Evolutionary conservation across 1,140 invertebrate genomes (phyloP), one percentile per base, ranked within the genome.

Genomic region (Diachasmimorpha longicaudata): DNA sequence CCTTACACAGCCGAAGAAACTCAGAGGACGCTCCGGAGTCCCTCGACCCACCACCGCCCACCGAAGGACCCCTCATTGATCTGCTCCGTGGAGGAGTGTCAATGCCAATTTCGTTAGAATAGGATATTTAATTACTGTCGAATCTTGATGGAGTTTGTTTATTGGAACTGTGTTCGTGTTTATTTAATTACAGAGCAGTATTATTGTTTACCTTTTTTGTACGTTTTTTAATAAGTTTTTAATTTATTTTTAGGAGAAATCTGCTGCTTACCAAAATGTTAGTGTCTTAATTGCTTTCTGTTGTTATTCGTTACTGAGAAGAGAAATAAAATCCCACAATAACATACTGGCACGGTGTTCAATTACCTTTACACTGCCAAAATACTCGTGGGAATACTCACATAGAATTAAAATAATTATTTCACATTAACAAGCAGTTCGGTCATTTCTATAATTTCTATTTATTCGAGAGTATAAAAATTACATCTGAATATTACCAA

Each of bases 1-100:
- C 42, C 80, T 86, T 14, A 75, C 78, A 42, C 86, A 86, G 78
- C 81, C 82, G 31, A 88, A 87, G 79, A 87, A 86, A 76, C 55
- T 83, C 66, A 79, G 86, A 71, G 81, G 80, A 25, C 82, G 86
- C 55, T 88, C 86, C 13, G 86, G 86, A 14, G 86, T 88, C 14
- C 86, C 86, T 0, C 79, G 86, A 82, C 86, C 86, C 67, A 88
- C 86, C 14, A 88, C 86, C 25, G 86, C 86, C n/a, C 86, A 88
- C 77, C 85, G 85, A 72, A 83, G 86, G 75, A 86, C 86, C 14
- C 82, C 82, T 9, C 81, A 80, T 21, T 84, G 75, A 84, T 25
- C 0, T 63, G 21, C 8, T 21, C 19, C 0, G 16, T 58, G 5
- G 4, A 68, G 4, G 37, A 8, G 10, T 68, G n/a, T 42, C 63